phyloP scores from a whole-genome alignment of 2,888 invertebrate genomes.

The Epistrophella euchroma region DNA sequence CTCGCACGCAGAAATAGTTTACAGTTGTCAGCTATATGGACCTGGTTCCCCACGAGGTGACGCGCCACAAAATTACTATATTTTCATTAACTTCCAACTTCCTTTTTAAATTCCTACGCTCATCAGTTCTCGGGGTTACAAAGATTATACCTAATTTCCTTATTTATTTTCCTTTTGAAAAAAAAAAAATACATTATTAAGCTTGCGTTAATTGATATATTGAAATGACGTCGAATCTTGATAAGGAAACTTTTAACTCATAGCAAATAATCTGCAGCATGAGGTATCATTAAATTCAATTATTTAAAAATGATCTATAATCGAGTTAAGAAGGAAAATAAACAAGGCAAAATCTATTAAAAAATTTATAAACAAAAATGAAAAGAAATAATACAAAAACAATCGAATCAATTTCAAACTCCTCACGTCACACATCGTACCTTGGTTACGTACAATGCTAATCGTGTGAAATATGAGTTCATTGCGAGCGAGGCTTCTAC shows the following conservation, averaged over 20 bases:
- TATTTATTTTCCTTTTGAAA: neutral
- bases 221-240: neutral
- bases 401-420: constrained; percentile 48
- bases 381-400: constrained; percentile 15
- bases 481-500: constrained; percentile 67
- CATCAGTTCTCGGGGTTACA: neutral
- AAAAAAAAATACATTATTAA: neutral
- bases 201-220: neutral
- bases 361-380: constrained; percentile 19
- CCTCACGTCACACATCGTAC: neutral
- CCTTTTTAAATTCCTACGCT: too few species aligned
- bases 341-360: constrained; percentile 65
- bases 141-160: neutral
- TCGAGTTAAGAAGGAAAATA: neutral
- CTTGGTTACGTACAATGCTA: constrained; percentile 47
- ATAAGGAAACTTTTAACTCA: neutral
- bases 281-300: neutral
- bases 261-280: neutral
- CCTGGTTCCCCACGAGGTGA: too few species aligned
- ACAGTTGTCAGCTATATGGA: too few species aligned
- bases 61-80: too few species aligned
- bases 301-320: constrained; percentile 6
- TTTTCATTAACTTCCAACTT: too few species aligned
- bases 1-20: too few species aligned
- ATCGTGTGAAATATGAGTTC: constrained; percentile 72